Evolutionary conservation across 2,113 vertebrate genomes (phyloP).

Genomic region (Limanda limanda): DNA sequence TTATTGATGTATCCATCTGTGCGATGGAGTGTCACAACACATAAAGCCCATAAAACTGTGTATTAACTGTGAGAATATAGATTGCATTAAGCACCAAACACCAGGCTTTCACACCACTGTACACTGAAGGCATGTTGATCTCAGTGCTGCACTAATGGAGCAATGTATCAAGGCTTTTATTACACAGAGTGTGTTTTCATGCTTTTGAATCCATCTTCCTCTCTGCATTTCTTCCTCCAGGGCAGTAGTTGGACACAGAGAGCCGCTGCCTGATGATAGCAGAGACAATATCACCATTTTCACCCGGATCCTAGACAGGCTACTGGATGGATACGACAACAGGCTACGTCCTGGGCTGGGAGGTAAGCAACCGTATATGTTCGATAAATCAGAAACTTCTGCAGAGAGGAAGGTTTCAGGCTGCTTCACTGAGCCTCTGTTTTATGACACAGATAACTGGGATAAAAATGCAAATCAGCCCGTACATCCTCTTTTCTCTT

Average conservation of each 20-base stretch:
- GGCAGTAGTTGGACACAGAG: conserved; percentile 82
- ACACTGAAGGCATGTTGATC: not conserved
- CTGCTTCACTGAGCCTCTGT: not conserved
- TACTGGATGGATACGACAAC: conserved; percentile 98
- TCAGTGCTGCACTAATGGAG: conserved; percentile 1
- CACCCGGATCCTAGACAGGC: conserved; percentile 94
- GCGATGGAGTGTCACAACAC: not conserved
- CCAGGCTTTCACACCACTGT: not conserved
- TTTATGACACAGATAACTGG: conserved; percentile 1
- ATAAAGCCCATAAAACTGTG: not conserved
- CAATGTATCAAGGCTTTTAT: not conserved
- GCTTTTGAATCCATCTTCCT: conserved; percentile 27
- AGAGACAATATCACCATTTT: conserved; percentile 99
- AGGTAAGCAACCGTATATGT: conserved; percentile 67
- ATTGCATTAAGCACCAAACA: not conserved
- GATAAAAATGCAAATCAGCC: not conserved
- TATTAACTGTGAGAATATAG: not conserved
- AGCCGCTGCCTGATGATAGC: conserved; percentile 89
- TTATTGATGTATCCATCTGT: not conserved
- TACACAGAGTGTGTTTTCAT: conserved; percentile 7
- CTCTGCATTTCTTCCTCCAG: conserved; percentile 62
- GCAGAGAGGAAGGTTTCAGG: not conserved
- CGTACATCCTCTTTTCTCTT: not conserved
- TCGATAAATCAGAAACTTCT: conserved; percentile 1
- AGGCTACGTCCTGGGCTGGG: conserved; percentile 91